These are phyloP conservation scores for Sinocyclocheilus maitianheensis DNA, from an alignment of 2,113 vertebrate genomes.

Conservation along the genomic window DNA sequence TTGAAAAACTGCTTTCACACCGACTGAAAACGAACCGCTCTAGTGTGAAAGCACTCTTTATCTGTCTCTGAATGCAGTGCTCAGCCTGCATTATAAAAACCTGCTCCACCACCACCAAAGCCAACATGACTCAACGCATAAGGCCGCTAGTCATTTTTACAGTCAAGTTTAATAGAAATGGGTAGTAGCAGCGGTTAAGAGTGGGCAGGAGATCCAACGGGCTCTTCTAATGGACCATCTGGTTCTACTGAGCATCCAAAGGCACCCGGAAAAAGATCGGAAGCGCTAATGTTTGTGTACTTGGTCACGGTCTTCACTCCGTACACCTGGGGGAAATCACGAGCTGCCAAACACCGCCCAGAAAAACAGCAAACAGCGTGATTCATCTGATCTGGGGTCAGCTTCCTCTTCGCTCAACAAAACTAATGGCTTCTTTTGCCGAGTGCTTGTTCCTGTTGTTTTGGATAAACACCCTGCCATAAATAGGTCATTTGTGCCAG, in stretches of 20 bases:
- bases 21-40: not conserved
- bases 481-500: not conserved
- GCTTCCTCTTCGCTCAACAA: slow-evolving; percentile 22
- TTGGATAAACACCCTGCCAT: slow-evolving; percentile 14
- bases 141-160: slow-evolving; percentile 35
- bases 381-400: slow-evolving; percentile 47
- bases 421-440: not conserved
- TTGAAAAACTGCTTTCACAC: not conserved
- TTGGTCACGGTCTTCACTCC: slow-evolving; percentile 34
- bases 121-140: slow-evolving; percentile 35
- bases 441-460: slow-evolving; percentile 11
- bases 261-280: not conserved
- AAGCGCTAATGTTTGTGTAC: slow-evolving; percentile 55
- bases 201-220: slow-evolving; percentile 42
- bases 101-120: not conserved
- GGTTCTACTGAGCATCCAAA: slow-evolving; percentile 42
- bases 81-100: not conserved
- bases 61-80: not conserved
- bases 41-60: not conserved
- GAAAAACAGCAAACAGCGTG: slow-evolving; percentile 43
- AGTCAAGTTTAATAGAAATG: slow-evolving; percentile 41
- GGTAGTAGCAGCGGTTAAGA: slow-evolving; percentile 23
- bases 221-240: slow-evolving; percentile 53
- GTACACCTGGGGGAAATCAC: slow-evolving; percentile 50
- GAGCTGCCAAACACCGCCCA: slow-evolving; percentile 9